Evolutionary conservation across 2,113 vertebrate species (phyloP).

Genomic region (Aspiorhynchus laticeps): DNA sequence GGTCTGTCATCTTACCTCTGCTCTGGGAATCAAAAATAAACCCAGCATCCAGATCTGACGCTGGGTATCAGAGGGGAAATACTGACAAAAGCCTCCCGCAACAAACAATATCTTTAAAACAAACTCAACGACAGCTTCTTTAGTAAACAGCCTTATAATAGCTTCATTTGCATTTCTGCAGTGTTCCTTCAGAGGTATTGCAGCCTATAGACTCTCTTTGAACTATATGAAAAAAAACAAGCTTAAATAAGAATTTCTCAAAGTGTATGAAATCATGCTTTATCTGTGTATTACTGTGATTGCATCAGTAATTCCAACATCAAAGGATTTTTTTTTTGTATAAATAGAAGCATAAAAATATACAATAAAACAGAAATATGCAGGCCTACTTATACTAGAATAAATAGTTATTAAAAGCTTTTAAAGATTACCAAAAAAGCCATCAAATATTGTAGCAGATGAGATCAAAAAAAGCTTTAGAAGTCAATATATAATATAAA

Average conservation of each 20-base stretch:
- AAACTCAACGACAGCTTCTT: background rate
- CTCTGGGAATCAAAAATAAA: conserved; percentile 23
- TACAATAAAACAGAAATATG: background rate
- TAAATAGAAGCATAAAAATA: background rate
- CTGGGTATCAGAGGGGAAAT: conserved; percentile 10
- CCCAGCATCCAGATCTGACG: background rate
- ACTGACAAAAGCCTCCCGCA: background rate
- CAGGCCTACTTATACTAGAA: background rate
- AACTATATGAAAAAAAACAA: background rate
- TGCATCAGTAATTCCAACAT: background rate
- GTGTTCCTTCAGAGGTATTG: background rate
- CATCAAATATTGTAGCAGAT: background rate
- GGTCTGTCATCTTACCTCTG: conserved; percentile 42
- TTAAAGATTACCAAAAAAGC: background rate
- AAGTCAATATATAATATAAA: background rate
- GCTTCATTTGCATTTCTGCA: background rate
- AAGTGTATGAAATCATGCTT: background rate
- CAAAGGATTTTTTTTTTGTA: background rate
- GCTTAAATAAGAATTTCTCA: background rate
- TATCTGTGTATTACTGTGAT: background rate
- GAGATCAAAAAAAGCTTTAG: background rate
- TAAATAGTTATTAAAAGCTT: background rate
- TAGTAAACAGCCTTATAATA: background rate
- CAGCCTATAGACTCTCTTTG: background rate
- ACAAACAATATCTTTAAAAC: conserved; percentile 20